These are phyloP conservation scores for Gonioctena quinquepunctata DNA, from an alignment of 1,140 invertebrate genomes.

Conservation along the genomic window DNA sequence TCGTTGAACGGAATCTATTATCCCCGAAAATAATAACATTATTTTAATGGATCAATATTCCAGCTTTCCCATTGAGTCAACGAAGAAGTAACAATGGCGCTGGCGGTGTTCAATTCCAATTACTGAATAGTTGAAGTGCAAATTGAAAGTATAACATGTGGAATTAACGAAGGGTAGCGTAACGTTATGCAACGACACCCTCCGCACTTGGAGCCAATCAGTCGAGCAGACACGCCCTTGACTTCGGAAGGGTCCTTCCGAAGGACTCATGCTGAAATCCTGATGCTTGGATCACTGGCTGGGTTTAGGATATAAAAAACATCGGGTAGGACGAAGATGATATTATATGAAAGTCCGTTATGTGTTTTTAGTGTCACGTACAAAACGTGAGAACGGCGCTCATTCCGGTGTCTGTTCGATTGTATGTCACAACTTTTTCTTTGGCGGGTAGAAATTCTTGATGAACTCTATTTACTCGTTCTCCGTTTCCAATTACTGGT, in stretches of 20 bases:
- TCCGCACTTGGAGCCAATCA: slow-evolving; percentile 36
- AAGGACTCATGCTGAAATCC: slow-evolving; percentile 29
- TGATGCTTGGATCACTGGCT: background rate
- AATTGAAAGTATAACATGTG: slow-evolving; percentile 45
- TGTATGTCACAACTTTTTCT: no score
- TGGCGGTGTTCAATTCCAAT: slow-evolving; percentile 31
- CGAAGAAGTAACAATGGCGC: slow-evolving; percentile 33
- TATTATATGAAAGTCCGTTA: no score
- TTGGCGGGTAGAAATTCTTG: no score
- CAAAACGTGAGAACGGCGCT: no score
- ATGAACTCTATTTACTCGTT: no score
- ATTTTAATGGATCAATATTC: slow-evolving; percentile 34
- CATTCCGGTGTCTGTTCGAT: no score
- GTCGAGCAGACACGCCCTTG: slow-evolving; percentile 35
- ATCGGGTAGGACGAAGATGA: no score
- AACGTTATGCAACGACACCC: slow-evolving; percentile 41
- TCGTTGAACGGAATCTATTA: slow-evolving; percentile 5
- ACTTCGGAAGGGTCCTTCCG: slow-evolving; percentile 28
- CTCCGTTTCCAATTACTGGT: no score
- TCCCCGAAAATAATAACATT: slow-evolving; percentile 34
- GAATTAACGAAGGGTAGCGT: slow-evolving; percentile 38
- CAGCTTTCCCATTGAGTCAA: slow-evolving; percentile 18
- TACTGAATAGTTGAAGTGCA: slow-evolving; percentile 38
- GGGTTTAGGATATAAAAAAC: background rate
- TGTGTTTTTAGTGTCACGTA: no score